Evolutionary conservation across 2,888 invertebrate genomes (phyloP), one percentile per base, ranked within the genome.

Genomic region (Desoria tigrina): DNA sequence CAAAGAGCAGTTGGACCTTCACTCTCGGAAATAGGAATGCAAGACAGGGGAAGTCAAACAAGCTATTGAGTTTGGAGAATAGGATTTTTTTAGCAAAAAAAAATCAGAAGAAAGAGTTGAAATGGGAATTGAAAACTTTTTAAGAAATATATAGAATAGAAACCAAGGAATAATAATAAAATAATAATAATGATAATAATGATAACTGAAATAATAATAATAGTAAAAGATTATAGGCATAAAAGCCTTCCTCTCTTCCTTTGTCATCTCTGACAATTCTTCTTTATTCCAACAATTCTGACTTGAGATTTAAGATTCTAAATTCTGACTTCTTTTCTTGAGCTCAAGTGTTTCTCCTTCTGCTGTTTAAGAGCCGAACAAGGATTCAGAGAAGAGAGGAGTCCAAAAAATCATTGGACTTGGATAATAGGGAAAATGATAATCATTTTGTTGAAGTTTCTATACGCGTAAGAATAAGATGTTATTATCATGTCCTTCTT

Each of bases 281-380:
- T 11, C 11, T 7, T 32, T 32, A 32, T 32, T 32, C 32, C 11
- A 32, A 32, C 32, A 7, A 32, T 32, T 32, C 32, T 11, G 11
- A 32, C 32, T 32, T 11, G 32, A 32, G 32, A 32, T 32, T 11
- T n/a, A n/a, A n/a, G n/a, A n/a, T 32, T 32, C 11, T 4, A 32
- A 11, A 32, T 7, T 32, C 32, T 32, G 32, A 32, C 32, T 32
- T 32, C 32, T 32, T 32, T 32, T 32, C 32, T 32, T 32, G 4
- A 45, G 45, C 45, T 45, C 45, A 45, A 45, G 45, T 45, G 45
- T 16, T 45, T 45, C 45, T 45, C 45, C 45, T 45, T 45, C 4
- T 3, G 16, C 4, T 16, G 4, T n/a, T 45, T 21, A 45, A 45
- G 45, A 32, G 32, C 32, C 32, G 32, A 32, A n/a, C n/a, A n/a